Evolutionary conservation across 2,797 vertebrate species (phyloP), one percentile per base, ranked within the genome.

Genomic region (Argentina silus): DNA sequence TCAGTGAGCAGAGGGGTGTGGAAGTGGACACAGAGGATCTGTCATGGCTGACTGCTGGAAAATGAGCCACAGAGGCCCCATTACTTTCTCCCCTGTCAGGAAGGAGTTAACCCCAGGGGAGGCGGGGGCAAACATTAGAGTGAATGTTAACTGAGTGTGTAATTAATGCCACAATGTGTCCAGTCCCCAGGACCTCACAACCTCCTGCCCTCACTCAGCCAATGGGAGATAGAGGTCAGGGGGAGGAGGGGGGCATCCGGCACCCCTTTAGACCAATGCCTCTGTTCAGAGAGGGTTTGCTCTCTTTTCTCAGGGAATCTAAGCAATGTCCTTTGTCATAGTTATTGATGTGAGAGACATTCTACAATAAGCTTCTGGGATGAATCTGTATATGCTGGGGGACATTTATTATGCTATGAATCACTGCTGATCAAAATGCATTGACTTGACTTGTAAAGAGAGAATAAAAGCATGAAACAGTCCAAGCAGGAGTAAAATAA

Each of bases 71-170:
- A 79, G 84, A 89, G 91, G 91, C 76, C 85, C 82, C 88, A 90
- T 92, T 90, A 93, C 93, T 92, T 90, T 91, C 87, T 57, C 63
- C 86, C 67, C 65, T 79, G 90, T 91, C 92, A 95, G 95, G 95
- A 96, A 94, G 91, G 88, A 85, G 90, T 93, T 92, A 94, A 90
- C 92, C 81, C 82, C 86, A 80, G 42, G 70, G 75, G 70, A 90
- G 90, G 27, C 27, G 89, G 92, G 51, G 50, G 60, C 27, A 89
- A 90, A 90, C 90, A 88, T 91, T 91, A 93, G 91, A 93, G 91
- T 93, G 94, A 94, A 91, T 95, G 94, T 96, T 97, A 97, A 97
- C 94, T 91, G 94, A 96, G 94, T 95, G 90, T 97, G 96, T 98
- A 98, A 98, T 98, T 97, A 96, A 95, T 95, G 94, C 79, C 87